These are phyloP conservation scores for Saccopteryx leptura DNA, from an alignment of 2,113 vertebrate species.

Conservation along the genomic window DNA sequence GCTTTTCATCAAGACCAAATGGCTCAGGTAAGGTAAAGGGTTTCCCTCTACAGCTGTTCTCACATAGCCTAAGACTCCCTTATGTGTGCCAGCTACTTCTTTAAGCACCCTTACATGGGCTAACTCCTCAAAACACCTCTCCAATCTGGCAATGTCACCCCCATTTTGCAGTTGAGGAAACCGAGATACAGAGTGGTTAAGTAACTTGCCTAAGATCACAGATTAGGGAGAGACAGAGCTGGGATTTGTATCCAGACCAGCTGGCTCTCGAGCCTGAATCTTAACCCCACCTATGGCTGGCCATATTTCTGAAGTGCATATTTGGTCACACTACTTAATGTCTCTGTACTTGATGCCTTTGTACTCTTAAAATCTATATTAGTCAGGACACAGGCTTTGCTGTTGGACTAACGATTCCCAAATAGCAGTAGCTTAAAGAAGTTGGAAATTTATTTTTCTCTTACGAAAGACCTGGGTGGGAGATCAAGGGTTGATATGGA, in stretches of 20 bases:
- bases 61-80: too few species aligned
- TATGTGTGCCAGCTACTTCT: background rate
- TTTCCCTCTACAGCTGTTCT: accelerated
- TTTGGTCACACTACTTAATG: accelerated
- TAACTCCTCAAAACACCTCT: background rate
- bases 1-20: background rate
- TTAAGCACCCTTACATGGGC: background rate
- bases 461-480: background rate
- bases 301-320: background rate
- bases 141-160: too few species aligned
- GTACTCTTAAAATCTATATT: background rate
- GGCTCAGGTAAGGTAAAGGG: accelerated
- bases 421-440: background rate
- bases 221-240: background rate
- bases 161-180: background rate
- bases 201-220: background rate
- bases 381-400: background rate
- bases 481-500: background rate
- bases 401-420: background rate
- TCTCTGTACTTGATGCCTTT: too few species aligned
- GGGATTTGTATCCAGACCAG: background rate
- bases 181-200: background rate
- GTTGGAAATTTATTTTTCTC: background rate
- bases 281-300: background rate
- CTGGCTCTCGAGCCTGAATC: background rate